These are phyloP conservation scores for Drosophila pseudotakahashii DNA, from an alignment of 2,888 invertebrate genomes.

Conservation along the genomic window DNA sequence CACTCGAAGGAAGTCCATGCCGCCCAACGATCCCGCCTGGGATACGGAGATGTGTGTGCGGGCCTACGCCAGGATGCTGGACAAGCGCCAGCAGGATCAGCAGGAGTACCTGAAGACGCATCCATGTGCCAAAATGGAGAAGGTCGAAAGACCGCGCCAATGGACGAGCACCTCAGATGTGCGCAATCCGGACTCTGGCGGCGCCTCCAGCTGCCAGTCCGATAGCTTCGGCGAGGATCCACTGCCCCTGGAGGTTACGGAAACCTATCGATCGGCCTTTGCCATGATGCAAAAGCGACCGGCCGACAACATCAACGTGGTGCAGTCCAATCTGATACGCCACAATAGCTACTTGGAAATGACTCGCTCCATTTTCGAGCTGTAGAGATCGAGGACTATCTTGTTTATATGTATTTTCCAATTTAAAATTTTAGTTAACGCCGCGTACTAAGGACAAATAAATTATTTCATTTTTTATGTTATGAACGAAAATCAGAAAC, in stretches of 20 bases:
- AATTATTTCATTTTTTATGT: background rate
- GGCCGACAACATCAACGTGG: conserved; percentile 47
- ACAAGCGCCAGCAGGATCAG: background rate
- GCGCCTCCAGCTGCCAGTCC: conserved; percentile 18
- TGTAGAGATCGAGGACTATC: conserved; percentile 22
- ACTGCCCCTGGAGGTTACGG: conserved; percentile 26
- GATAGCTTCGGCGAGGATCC: conserved; percentile 31
- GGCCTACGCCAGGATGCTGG: conserved; percentile 2
- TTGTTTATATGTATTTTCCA: background rate
- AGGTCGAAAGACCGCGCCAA: background rate
- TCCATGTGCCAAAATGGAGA: background rate
- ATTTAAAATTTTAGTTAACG: background rate
- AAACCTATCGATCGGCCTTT: conserved; percentile 28
- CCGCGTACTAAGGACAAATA: background rate
- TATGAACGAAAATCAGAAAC: no score
- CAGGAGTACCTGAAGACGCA: background rate
- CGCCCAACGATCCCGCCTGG: background rate
- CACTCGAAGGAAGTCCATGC: background rate
- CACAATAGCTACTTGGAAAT: conserved; percentile 58
- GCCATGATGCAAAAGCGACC: conserved; percentile 35
- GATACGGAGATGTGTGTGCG: conserved; percentile 41
- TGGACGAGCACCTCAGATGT: conserved; percentile 60
- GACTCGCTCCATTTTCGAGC: conserved; percentile 52
- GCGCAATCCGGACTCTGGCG: conserved; percentile 36
- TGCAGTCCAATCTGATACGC: conserved; percentile 68